These are phyloP conservation scores for Oncorhynchus masou DNA, from an alignment of 2,113 vertebrate species.

Conservation along the genomic window DNA sequence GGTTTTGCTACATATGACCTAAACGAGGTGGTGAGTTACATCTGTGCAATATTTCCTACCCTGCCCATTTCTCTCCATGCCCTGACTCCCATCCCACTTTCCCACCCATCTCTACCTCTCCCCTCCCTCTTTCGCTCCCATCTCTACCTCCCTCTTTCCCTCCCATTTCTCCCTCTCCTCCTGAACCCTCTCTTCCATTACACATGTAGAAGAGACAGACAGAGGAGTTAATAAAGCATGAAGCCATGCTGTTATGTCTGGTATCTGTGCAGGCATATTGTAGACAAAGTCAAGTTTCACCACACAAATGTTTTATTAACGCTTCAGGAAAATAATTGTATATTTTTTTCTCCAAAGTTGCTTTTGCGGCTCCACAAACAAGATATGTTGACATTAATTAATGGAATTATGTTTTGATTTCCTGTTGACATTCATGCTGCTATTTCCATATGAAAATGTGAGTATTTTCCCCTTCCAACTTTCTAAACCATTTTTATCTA, in stretches of 20 bases:
- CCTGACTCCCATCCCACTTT: constrained; percentile 30
- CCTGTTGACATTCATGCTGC: background rate
- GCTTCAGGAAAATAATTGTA: constrained; percentile 23
- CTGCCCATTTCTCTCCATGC: background rate
- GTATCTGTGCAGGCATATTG: constrained; percentile 42
- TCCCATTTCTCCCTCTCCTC: no score
- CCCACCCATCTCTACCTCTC: constrained; percentile 11
- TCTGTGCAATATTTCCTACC: background rate
- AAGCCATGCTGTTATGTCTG: constrained; percentile 15
- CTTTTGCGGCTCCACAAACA: background rate
- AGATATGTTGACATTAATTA: background rate
- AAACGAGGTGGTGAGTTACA: no score
- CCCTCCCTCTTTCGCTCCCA: no score
- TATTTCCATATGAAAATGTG: background rate
- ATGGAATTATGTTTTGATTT: background rate
- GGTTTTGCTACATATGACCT: no score
- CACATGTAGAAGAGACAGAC: constrained; percentile 5
- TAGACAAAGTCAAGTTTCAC: constrained; percentile 18
- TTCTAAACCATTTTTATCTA: background rate
- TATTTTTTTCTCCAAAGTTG: background rate
- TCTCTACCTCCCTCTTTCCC: background rate
- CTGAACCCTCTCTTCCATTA: background rate
- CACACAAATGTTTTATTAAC: constrained; percentile 9
- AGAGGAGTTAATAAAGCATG: constrained; percentile 28
- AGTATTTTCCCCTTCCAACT: no score